Base-by-base conservation (phyloP, 2,888 invertebrate species). In the Bursaphelenchus okinawaensis region DNA sequence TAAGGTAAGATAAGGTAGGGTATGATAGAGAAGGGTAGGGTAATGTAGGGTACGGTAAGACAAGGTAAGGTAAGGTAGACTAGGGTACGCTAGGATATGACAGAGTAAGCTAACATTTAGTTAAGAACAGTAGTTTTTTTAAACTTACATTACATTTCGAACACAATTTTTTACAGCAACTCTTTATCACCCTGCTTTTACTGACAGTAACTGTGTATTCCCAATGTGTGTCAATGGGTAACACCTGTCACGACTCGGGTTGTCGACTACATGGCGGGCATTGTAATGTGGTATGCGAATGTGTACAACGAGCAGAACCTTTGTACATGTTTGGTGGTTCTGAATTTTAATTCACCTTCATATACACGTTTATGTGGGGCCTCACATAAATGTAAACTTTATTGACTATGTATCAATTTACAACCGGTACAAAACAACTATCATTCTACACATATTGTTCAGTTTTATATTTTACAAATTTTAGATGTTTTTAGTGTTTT, bases 261-360 rank as follows among this genome's bases (percentile, higher is more conserved):
- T 68, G 68, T 51, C 56, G 71, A 52, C 67, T 63, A 23, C 63
- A 28, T 62, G 62, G 68, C 12, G 68, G 68, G 8, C 60, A 65
- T 19, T 68, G 68, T 61, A 68, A 68, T 51, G 26, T 28, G 20
- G 69, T 52, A 20, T 68, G 69, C 28, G 55, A 60, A 52, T 68
- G 69, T 54, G 54, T 70, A 22, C 69, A 68, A 56, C 62, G 68
- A 16, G 16, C 52, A 19, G 60, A 60, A 23, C 8, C 58, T 4
- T 4, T 40, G 1, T 20, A 58, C 22, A 20, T 19, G 58, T 58
- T 58, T 4, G 20, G 23, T 12, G 29, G 56, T 2, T 56, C 56
- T n/a, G 56, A 56, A 27, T 56, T 56, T 16, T 56, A 24, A 56
- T n/a, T 16, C n/a, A n/a, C n/a, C n/a, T n/a, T n/a, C n/a, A n/a